A percentile compares a stretch with the other conserved stretches of the same genome.
phyloP scores from a whole-genome alignment of 35 echinoderm and acorn worm species.

The Ptychodera flava region DNA sequence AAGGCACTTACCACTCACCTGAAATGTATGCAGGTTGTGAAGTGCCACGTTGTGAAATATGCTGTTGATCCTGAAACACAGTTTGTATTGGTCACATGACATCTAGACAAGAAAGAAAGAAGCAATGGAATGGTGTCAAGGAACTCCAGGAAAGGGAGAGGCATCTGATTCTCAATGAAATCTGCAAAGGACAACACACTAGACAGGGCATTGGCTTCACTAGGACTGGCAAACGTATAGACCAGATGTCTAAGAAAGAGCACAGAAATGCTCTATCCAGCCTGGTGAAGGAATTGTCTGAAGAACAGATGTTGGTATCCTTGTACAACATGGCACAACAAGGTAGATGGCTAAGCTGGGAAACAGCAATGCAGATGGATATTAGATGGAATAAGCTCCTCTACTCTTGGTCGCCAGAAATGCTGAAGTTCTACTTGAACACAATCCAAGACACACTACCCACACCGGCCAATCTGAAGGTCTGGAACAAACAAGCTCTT shows the following conservation, averaged over 20 bases:
- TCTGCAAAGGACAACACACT: too few relatives aligned
- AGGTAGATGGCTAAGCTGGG: neutral
- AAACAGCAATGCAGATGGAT: neutral
- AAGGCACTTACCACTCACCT: neutral
- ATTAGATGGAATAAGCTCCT: conserved; percentile 14
- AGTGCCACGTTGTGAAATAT: neutral
- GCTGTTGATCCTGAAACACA: neutral
- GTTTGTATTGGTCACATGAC: too few relatives aligned
- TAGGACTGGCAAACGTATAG: too few relatives aligned
- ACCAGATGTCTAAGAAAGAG: neutral
- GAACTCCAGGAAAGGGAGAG: too few relatives aligned
- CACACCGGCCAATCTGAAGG: conserved; percentile 8
- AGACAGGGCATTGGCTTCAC: too few relatives aligned
- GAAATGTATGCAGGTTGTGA: neutral
- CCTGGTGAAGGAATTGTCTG: neutral
- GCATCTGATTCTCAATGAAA: too few relatives aligned
- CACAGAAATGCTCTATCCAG: neutral
- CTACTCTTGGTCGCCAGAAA: neutral
- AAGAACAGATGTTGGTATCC: neutral
- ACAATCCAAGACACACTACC: conserved; percentile 9
- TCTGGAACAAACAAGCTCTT: neutral
- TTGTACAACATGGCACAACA: neutral
- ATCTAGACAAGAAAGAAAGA: too few relatives aligned
- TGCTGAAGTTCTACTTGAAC: conserved; percentile 6
- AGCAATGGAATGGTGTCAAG: too few relatives aligned